Evolutionary conservation across 92 coral and sea anemone genomes (phyloP), one percentile per base, ranked within the genome.

Genomic region (Chrysogorgia sp.): DNA sequence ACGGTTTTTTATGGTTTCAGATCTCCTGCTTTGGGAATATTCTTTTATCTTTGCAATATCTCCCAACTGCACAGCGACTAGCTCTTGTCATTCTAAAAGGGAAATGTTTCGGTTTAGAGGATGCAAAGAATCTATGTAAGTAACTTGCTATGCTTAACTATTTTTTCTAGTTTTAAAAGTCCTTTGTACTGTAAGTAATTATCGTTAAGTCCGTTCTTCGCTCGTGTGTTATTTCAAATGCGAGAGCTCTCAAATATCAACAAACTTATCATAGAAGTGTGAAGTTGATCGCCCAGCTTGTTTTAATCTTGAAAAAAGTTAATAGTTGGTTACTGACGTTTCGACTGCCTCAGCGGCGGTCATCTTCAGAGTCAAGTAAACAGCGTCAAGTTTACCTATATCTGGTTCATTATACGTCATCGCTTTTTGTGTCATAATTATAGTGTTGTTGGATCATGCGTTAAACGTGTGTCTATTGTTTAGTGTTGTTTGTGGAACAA

Each of bases 1-100:
- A n/a, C n/a, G n/a, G n/a, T n/a, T 13, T 57, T 14, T 57, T 7
- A 13, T 23, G 1, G 10, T 57, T 57, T 57, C 8, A 52, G 62
- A 56, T 10, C 30, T 12, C 20, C 10, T 2, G 14, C 21, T 61
- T 20, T n/a, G 99, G 99, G 17, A 92, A 96, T 30, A 67, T 96
- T 35, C 83, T 89, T 24, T 89, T 96, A 74, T 89, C 96, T 3
- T 86, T 96, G 32, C 99, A 96, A 84, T 94, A 76, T 55, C 90
- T 94, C 12, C 98, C 98, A 3, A 89, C 90, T 0, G 88, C 97
- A 48, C 68, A 88, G 64, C 85, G 96, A 56, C 85, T 94, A 17
- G 88, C 92, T 17, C 66, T 94, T 55, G 83, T 88, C 34, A 84
- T 94, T 29, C 65, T 94, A 49, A 91, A 91, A 71, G 97, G 91